Conservation (phyloP, 2,113 vertebrate genomes). For the Aramus guarauna region DNA sequence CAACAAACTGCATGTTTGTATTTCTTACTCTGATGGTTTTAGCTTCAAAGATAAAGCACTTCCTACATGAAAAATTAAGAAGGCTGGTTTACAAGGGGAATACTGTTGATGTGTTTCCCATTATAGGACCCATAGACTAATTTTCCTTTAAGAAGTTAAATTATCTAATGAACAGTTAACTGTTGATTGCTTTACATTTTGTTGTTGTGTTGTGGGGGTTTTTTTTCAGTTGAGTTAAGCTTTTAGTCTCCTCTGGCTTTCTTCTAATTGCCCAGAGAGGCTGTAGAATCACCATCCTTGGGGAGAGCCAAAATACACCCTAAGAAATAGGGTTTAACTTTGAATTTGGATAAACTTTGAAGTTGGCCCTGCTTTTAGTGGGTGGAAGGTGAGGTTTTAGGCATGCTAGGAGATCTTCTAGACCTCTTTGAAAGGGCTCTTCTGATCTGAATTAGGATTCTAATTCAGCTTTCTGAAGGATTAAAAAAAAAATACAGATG, state of each 20-base stretch:
- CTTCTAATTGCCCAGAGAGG: background rate
- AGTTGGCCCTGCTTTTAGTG: background rate
- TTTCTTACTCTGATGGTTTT: background rate
- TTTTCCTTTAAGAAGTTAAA: background rate
- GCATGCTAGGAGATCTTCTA: background rate
- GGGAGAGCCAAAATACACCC: background rate
- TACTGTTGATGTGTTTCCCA: background rate
- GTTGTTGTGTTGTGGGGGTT: background rate
- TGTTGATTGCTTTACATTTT: background rate
- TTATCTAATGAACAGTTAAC: background rate
- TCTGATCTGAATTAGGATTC: background rate
- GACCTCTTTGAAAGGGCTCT: background rate
- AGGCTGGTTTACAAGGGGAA: background rate
- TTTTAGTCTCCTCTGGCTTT: background rate
- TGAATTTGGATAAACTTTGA: background rate
- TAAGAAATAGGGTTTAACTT: background rate
- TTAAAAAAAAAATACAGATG: background rate
- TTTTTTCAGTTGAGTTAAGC: background rate
- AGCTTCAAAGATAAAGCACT: background rate
- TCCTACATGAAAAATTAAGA: background rate
- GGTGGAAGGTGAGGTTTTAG: background rate
- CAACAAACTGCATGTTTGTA: accelerated
- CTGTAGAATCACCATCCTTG: background rate
- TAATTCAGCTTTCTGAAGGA: background rate
- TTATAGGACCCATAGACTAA: background rate